Base-by-base conservation (phyloP, 2,888 invertebrate genomes). In the Drosophila kuntzei region DNA sequence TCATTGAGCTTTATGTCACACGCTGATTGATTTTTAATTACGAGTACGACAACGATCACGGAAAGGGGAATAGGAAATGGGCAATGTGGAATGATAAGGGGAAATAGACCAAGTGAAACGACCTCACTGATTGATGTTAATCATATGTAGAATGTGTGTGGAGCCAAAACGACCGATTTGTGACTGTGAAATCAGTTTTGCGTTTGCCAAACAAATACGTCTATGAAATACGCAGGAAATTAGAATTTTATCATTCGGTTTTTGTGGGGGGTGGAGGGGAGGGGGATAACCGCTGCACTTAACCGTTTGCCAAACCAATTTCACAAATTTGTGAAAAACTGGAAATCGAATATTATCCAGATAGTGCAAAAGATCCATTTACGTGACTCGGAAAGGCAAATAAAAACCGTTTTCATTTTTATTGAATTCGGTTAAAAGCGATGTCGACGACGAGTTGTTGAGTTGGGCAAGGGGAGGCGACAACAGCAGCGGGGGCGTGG, bases 11-110 rank as follows among this genome's bases (percentile, higher is more conserved):
- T 72, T 80, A 68, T 80, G 80, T 66, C 78, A 71, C 66, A 68
- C 57, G 49, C 74, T 84, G 82, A 84, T 88, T 88, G 89, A 86
- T 77, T 88, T 88, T 86, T 84, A 86, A 86, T 86, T 88, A 77
- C 80, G 55, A 55, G 18, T 88, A 74, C 76, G 58, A 51, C n/a
- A 29, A 11, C 2, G 20, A 49, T 12, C n/a, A 29, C 18, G 20
- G 34, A n/a, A 20, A 20, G 4, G 14, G 44, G 25, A 32, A 32
- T 9, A 3, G 46, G 12, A 9, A 43, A 27, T 27, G 27, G 8
- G 8, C 1, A 9, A 27, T 27, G 8, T n/a, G 9, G 27, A 9
- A 44, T 25, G 37, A 14, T 14, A 8, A 3, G 36, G 2, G 1
- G 18, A 39, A 47, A n/a, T 29, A 12, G 16, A 12, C 3, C 29